These are phyloP conservation scores for Tetranychus truncatus DNA, from an alignment of 2,888 invertebrate species.

Conservation along the genomic window DNA sequence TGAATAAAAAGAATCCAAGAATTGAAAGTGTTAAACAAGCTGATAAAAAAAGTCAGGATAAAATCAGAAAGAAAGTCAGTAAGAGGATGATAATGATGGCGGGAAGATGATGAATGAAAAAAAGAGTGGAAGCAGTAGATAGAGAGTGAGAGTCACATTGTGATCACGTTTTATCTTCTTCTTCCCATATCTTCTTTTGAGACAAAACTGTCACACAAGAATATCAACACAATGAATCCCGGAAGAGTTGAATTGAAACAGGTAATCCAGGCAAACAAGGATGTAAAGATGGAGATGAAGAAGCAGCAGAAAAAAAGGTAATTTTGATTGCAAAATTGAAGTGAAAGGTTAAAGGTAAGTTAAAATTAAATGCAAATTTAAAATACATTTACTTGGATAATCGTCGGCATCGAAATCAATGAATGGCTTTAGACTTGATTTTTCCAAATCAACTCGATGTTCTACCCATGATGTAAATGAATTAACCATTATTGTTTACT, in stretches of 20 bases:
- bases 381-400: neutral
- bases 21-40: neutral
- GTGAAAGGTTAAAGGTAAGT: neutral
- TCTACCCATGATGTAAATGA: neutral
- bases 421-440: neutral
- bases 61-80: neutral
- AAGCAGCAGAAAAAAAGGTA: too few relatives aligned
- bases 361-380: neutral
- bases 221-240: neutral
- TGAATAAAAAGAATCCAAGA: neutral
- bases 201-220: too few relatives aligned
- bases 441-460: neutral
- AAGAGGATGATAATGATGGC: neutral
- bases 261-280: too few relatives aligned
- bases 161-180: neutral
- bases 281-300: too few relatives aligned
- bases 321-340: neutral
- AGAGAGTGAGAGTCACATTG: constrained; percentile 6
- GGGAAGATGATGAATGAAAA: neutral
- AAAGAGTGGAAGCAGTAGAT: neutral
- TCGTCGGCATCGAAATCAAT: neutral
- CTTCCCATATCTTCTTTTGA: neutral
- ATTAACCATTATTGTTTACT: neutral
- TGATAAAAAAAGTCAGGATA: neutral
- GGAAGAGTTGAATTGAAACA: neutral